Conservation (phyloP, 1,140 invertebrate genomes). For the Plodia interpunctella region DNA sequence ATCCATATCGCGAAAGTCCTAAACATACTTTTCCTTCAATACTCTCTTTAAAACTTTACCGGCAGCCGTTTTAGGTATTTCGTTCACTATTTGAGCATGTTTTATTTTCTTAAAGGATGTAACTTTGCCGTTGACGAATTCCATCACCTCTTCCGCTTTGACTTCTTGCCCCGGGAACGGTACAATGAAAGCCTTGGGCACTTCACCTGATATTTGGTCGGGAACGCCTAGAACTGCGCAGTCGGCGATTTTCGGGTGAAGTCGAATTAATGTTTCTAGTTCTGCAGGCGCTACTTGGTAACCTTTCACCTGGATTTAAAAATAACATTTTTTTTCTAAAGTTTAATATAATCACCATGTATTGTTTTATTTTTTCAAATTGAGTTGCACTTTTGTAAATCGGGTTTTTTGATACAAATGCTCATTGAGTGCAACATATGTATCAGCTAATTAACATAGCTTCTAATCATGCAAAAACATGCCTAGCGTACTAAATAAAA, state of each 20-base stretch:
- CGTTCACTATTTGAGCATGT: slow-evolving; percentile 81
- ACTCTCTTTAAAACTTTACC: slow-evolving; percentile 86
- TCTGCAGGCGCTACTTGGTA: slow-evolving; percentile 93
- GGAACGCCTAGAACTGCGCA: slow-evolving; percentile 91
- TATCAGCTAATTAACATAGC: too few relatives aligned
- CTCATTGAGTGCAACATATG: too few relatives aligned
- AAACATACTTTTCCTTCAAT: slow-evolving; percentile 73
- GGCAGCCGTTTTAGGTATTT: slow-evolving; percentile 84
- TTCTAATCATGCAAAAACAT: too few relatives aligned
- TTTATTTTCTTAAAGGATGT: slow-evolving; percentile 84
- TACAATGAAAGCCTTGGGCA: slow-evolving; percentile 85
- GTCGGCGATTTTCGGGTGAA: slow-evolving; percentile 86
- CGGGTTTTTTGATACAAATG: too few relatives aligned
- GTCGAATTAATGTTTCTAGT: slow-evolving; percentile 87
- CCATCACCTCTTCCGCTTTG: slow-evolving; percentile 73
- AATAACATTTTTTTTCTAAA: too few relatives aligned
- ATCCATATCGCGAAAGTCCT: neutral
- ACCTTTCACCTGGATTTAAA: slow-evolving; percentile 74
- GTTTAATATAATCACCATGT: too few relatives aligned
- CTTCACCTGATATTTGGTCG: slow-evolving; percentile 84
- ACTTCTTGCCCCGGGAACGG: slow-evolving; percentile 55
- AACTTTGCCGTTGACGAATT: slow-evolving; percentile 80
- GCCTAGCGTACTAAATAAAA: too few relatives aligned
- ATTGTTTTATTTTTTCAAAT: too few relatives aligned
- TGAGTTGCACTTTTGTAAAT: too few relatives aligned